phyloP scores from a whole-genome alignment of 1,140 invertebrate species.

The Trichomalopsis sarcophagae region DNA sequence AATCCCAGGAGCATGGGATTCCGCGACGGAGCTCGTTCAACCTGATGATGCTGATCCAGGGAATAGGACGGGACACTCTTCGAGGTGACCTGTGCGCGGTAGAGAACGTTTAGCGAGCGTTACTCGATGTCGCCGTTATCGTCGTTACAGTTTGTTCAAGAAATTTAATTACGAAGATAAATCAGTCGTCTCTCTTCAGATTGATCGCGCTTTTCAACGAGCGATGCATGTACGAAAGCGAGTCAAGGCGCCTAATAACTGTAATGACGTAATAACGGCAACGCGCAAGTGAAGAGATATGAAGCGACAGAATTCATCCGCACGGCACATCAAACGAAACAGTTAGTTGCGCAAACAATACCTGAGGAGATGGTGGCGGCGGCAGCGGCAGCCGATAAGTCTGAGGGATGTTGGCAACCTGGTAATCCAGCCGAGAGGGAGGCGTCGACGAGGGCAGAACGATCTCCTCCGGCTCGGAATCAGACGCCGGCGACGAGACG shows the following conservation, averaged over 20 bases:
- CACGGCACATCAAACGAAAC: background rate
- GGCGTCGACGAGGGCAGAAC: background rate
- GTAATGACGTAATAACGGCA: background rate
- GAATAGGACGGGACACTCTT: background rate
- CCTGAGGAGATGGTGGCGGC: no score
- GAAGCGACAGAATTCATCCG: no score
- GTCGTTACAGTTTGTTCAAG: background rate
- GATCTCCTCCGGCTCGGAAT: background rate
- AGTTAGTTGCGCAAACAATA: no score
- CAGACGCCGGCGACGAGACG: background rate
- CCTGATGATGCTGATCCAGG: background rate
- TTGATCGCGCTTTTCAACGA: no score
- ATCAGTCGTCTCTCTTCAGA: no score
- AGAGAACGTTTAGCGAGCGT: background rate
- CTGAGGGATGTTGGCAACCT: background rate
- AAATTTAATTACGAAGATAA: no score
- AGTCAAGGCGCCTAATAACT: background rate
- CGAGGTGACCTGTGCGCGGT: background rate
- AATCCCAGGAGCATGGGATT: constrained; percentile 2
- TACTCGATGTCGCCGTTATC: background rate
- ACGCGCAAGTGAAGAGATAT: no score
- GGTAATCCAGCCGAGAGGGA: background rate
- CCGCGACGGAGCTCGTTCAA: background rate
- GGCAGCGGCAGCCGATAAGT: background rate
- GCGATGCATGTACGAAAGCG: no score